phyloP scores from a whole-genome alignment of 1,140 invertebrate species.

The Trichonephila clavata region DNA sequence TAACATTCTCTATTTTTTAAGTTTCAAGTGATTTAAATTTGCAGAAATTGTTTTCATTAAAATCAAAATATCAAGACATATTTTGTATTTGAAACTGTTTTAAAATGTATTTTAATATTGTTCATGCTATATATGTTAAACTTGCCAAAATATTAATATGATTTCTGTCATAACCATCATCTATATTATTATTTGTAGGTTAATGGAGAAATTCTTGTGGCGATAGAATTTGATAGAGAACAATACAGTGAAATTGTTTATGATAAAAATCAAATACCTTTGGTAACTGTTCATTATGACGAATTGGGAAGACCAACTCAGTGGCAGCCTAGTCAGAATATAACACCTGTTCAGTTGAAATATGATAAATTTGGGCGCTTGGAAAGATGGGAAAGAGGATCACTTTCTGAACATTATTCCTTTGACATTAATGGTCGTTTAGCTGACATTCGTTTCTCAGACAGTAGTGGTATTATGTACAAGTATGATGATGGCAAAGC shows the following conservation, averaged over 20 bases:
- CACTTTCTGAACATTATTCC: conserved; percentile 90
- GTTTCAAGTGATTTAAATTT: too few species aligned
- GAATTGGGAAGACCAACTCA: conserved; percentile 89
- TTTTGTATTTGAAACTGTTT: too few species aligned
- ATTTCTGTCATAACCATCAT: not conserved
- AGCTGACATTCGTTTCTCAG: conserved; percentile 89
- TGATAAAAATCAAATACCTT: conserved; percentile 89
- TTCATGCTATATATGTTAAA: too few species aligned
- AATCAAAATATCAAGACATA: too few species aligned
- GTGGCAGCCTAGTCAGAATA: conserved; percentile 80
- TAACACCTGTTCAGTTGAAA: conserved; percentile 81
- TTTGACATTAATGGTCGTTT: conserved; percentile 93
- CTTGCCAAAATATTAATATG: too few species aligned
- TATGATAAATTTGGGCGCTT: conserved; percentile 89
- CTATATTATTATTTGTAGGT: conserved; percentile 81
- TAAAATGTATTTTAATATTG: too few species aligned
- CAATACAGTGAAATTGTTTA: conserved; percentile 93
- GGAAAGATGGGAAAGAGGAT: conserved; percentile 95
- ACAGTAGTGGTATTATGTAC: conserved; percentile 87
- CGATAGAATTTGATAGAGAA: conserved; percentile 94
- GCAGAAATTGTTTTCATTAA: too few species aligned
- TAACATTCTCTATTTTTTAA: too few species aligned
- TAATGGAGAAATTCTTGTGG: conserved; percentile 87
- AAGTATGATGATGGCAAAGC: conserved; percentile 90
- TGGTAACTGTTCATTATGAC: conserved; percentile 93